Evolutionary conservation across 1,140 invertebrate species (phyloP), one percentile per base, ranked within the genome.

Genomic region (Macrobrachium nipponense): DNA sequence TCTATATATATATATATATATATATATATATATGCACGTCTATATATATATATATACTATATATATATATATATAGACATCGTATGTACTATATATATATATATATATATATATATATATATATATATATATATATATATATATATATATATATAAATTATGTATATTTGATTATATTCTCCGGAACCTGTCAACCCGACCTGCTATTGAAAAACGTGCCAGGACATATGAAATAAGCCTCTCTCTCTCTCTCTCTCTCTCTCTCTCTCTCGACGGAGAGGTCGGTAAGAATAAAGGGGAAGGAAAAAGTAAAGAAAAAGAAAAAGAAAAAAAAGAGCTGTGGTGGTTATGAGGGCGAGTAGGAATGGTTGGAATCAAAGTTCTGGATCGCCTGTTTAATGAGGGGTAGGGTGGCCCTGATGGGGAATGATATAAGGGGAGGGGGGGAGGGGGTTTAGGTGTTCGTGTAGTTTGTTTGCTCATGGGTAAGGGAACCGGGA

Each of bases 241-340:
- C 75, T 77, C 75, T 77, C 51, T 59, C 51, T 77, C 51, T 77
- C 51, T 77, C 51, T 77, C 51, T 59, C 23, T 77, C 51, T 77
- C 23, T 59, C 18, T 77, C 51, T 77, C 20, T 77, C 51, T 51
- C 51, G 0, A 0, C 10, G 20, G 17, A 18, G 11, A 36, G 23
- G 36, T 4, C 15, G 17, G 36, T 23, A 36, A 73, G 51, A 51
- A 77, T 17, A 23, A 27, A 44, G 70, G 15, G n/a, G 36, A 44
- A 15, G 15, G 36, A 15, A 51, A 44, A 15, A n/a, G 15, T 7
- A 44, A 51, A 44, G 27, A 73, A 44, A 23, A 17, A 44, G 14
- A 43, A 12, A 43, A 17, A n/a, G n/a, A n/a, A n/a, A 20, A 11
- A 36, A 43, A 14, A 58, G 20, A 14, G 43, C 44, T 11, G 17